Evolutionary conservation across 2,113 vertebrate genomes (phyloP), one percentile per base, ranked within the genome.

Genomic region (Tautogolabrus adspersus): DNA sequence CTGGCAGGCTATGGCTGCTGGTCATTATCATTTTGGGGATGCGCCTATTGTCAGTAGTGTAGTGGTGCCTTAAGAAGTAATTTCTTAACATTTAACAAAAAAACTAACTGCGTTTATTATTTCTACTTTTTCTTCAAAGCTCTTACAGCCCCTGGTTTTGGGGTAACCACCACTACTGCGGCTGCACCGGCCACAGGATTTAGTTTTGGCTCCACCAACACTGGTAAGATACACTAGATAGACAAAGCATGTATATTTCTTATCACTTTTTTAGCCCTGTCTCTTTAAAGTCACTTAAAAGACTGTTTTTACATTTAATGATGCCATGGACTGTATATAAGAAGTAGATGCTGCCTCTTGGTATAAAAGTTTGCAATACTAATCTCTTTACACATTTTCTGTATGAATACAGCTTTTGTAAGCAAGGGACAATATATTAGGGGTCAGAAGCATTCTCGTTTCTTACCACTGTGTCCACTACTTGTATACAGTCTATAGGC

Each of bases 71-170:
- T 26, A 26, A 26, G 26, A 26, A 26, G 26, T 26, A 26, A 26
- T 26, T 26, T 26, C 2, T 26, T 26, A 26, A 26, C 26, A 26
- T 26, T 26, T 2, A 26, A 26, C 26, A 26, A 26, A 26, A 2
- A 26, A 26, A 22, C 1, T 69, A 10, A 19, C 26, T 6, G 6
- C 26, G 11, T 61, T 0, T 34, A 23, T 30, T 62, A 3, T 66
- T 21, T 75, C 44, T 77, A 0, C 30, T 63, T 72, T 72, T 16
- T 42, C 21, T 21, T 72, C 21, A 1, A 62, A 94, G 94, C 91
- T 90, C 90, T 95, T 16, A 82, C 93, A 67, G 91, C 91, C 8
- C 91, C 94, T 34, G 91, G 93, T 46, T 96, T 96, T 79, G 95
- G 95, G 66, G 85, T 87, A 8, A 56, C 93, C 16, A 89, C 94